Evolutionary conservation across 2,113 vertebrate genomes (phyloP), one percentile per base, ranked within the genome.

Genomic region (Peromyscus polionotus): DNA sequence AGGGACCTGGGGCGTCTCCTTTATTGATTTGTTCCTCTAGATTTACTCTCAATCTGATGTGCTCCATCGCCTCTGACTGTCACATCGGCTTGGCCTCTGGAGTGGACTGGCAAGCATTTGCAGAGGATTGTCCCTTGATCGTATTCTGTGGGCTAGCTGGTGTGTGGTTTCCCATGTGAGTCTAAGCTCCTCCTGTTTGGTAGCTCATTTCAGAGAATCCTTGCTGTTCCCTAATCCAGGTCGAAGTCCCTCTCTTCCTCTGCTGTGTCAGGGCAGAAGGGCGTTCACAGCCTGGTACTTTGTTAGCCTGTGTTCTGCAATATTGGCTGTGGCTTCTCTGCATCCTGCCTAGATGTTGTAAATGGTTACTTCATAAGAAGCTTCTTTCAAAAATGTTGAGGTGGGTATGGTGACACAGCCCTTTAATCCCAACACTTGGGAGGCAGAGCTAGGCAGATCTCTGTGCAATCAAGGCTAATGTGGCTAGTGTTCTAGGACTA

Each of bases 331-430:
- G 85, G 68, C 86, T 92, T 79, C 85, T 92, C 42, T 57, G 79
- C 22, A 42, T 2, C 22, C 80, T 90, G 72, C 45, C 54, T 36
- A 96, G 39, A 80, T 70, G 68, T 77, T 92, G 36, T 67, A 87
- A 86, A 51, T 75, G 61, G 14, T 88, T 96, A 63, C 65, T 94
- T 84, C 81, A 90, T 90, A 87, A 92, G 83, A 51, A 57, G 33
- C 24, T 87, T 77, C 68, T 45, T 94, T 94, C 59, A 72, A 91
- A 95, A 88, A 48, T 48, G 59, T 7, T 63, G 16, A 84, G 6
- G 95, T 45, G 26, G 26, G 8, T 45, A 28, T 63, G 80, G 57
- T 63, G 57, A 26, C 80, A 84, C 2, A 84, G n/a, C 28, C 83
- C 39, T 67, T 45, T 31, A 67, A 67, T 86, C 42, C 42, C 19